A percentile compares a stretch with the other conserved stretches of the same genome.
These are phyloP conservation scores for Heliconius melpomene DNA, from an alignment of 1,140 invertebrate genomes.

Conservation along the genomic window DNA sequence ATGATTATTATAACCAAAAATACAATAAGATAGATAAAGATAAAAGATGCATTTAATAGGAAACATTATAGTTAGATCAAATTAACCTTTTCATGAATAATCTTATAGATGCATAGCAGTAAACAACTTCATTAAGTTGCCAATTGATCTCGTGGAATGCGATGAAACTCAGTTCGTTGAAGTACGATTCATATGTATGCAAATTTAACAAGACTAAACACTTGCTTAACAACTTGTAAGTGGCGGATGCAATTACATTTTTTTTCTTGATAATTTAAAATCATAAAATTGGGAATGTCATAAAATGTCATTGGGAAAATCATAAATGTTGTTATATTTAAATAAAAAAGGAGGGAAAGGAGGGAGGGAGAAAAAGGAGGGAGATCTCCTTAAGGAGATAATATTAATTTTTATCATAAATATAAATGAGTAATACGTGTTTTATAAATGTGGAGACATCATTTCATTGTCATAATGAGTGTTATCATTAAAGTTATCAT, in stretches of 20 bases:
- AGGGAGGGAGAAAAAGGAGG: too few relatives aligned
- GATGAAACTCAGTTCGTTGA: slow-evolving; percentile 4
- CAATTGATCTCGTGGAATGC: slow-evolving; percentile 21
- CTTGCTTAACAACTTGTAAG: background rate
- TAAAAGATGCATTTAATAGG: too few relatives aligned
- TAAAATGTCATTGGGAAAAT: too few relatives aligned
- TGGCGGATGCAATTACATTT: background rate
- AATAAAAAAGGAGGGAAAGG: too few relatives aligned
- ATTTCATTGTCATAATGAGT: background rate
- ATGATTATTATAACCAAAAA: too few relatives aligned
- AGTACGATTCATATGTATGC: background rate
- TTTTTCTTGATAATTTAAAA: too few relatives aligned
- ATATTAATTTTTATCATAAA: background rate
- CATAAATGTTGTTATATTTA: too few relatives aligned
- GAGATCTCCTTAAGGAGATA: background rate
- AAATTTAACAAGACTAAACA: background rate
- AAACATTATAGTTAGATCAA: too few relatives aligned
- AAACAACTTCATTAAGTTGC: slow-evolving; percentile 32
- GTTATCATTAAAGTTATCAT: slow-evolving; percentile 5
- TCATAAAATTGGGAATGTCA: too few relatives aligned
- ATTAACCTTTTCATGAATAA: background rate
- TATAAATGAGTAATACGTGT: background rate
- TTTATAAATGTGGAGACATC: background rate
- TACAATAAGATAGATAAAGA: too few relatives aligned
- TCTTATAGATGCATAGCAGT: background rate